phyloP scores from a whole-genome alignment of 2,113 vertebrate species.

The Dromaius novaehollandiae region DNA sequence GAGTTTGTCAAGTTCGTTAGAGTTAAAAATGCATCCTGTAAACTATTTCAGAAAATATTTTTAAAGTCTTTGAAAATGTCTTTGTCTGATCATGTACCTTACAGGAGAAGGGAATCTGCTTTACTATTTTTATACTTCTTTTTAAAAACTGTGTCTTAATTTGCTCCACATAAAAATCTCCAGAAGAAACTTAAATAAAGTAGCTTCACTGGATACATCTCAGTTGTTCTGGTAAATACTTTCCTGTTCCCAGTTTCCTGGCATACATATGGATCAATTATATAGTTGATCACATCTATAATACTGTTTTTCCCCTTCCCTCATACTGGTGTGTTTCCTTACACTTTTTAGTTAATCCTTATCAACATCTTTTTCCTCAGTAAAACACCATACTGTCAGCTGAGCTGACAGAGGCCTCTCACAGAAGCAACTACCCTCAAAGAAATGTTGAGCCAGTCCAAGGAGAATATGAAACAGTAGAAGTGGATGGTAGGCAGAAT shows the following conservation, averaged over 20 bases:
- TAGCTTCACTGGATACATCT: background rate
- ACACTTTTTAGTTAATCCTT: background rate
- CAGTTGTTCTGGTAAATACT: background rate
- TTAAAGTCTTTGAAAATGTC: background rate
- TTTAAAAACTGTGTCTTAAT: no score
- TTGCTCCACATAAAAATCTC: background rate
- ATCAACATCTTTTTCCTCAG: background rate
- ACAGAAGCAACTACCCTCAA: background rate
- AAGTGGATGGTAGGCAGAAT: background rate
- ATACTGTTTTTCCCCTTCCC: background rate
- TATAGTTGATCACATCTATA: background rate
- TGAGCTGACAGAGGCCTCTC: background rate
- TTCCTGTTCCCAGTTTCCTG: background rate
- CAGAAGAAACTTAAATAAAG: background rate
- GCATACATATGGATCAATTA: background rate
- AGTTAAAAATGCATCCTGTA: background rate
- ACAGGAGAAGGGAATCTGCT: no score
- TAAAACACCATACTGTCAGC: background rate
- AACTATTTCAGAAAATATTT: background rate
- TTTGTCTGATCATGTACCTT: background rate
- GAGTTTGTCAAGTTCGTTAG: background rate
- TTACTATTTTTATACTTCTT: no score
- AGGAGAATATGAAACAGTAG: background rate
- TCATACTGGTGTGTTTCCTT: background rate
- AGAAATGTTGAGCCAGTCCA: no score